Percentiles rank a stretch among this genome's conserved stretches.
phyloP scores from a whole-genome alignment of 2,888 invertebrate species.

The Pristionchus mayeri region DNA sequence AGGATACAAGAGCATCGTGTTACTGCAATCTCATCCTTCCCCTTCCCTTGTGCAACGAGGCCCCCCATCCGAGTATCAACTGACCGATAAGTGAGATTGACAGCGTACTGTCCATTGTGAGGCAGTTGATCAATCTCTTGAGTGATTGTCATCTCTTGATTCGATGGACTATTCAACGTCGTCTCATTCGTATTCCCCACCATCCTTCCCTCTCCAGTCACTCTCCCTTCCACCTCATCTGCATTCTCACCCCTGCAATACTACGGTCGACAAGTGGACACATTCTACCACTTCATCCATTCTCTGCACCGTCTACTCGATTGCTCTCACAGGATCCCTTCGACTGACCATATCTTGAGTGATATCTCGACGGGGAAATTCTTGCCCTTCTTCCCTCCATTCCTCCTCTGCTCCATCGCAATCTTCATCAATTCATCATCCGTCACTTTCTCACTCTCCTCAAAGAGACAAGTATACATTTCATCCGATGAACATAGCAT shows the following conservation, averaged over 20 bases:
- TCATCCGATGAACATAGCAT: not conserved
- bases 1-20: constrained; percentile 91
- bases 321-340: not conserved
- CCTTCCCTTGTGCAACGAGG: not conserved
- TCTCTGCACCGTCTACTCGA: too few species aligned
- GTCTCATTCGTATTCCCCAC: constrained; percentile 33
- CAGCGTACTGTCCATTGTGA: not conserved
- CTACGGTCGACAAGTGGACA: too few species aligned
- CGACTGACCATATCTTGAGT: constrained; percentile 42
- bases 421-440: constrained; percentile 97
- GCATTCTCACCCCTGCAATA: constrained; percentile 46
- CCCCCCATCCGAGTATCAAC: not conserved
- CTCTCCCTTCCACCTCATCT: constrained; percentile 44
- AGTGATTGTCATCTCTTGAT: constrained; percentile 18
- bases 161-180: constrained; percentile 13
- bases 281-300: not conserved
- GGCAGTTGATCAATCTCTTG: constrained; percentile 45
- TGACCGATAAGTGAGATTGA: constrained; percentile 48
- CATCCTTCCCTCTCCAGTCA: constrained; percentile 44
- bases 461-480: constrained; percentile 54
- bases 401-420: constrained; percentile 82
- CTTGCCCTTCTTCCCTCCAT: constrained; percentile 82
- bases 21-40: constrained; percentile 79
- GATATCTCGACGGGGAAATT: constrained; percentile 45
- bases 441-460: constrained; percentile 92